Percentiles rank a stretch among this genome's conserved stretches.
Conservation (phyloP, 2,113 vertebrate genomes). For the Phylloscopus trochiloides region DNA sequence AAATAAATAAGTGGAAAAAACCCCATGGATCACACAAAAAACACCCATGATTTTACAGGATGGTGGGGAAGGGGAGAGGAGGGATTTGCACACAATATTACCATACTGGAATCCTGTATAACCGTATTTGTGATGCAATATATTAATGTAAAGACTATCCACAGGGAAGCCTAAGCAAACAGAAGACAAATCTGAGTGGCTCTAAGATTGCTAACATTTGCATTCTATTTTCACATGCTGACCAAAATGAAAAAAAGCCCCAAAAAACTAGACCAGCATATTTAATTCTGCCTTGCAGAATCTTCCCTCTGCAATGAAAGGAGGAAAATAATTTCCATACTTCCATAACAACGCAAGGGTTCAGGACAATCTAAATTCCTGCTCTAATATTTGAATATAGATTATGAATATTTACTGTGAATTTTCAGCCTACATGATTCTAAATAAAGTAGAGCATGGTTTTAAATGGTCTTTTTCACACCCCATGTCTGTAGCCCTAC, state of each 20-base stretch:
- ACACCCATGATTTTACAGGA: background rate
- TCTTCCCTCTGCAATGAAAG: background rate
- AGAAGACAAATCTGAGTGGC: background rate
- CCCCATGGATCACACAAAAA: background rate
- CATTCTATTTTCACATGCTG: background rate
- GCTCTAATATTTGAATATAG: background rate
- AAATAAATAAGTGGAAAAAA: background rate
- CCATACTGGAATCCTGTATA: background rate
- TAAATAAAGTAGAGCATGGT: background rate
- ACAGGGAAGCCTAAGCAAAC: background rate
- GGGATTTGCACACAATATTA: background rate
- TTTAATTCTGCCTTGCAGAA: background rate
- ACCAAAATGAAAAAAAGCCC: background rate
- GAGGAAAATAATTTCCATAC: background rate
- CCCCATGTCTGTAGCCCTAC: background rate
- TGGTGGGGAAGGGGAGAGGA: background rate
- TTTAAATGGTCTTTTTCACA: background rate
- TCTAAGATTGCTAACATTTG: background rate
- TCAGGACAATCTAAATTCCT: background rate
- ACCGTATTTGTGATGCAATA: background rate
- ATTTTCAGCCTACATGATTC: background rate
- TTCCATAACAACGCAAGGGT: rapidly evolving
- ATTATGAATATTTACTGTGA: background rate
- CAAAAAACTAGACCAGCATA: background rate
- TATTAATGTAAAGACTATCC: background rate